Evolutionary conservation across 1,140 invertebrate genomes (phyloP).

Genomic region (Trachymyrmex septentrionalis): DNA sequence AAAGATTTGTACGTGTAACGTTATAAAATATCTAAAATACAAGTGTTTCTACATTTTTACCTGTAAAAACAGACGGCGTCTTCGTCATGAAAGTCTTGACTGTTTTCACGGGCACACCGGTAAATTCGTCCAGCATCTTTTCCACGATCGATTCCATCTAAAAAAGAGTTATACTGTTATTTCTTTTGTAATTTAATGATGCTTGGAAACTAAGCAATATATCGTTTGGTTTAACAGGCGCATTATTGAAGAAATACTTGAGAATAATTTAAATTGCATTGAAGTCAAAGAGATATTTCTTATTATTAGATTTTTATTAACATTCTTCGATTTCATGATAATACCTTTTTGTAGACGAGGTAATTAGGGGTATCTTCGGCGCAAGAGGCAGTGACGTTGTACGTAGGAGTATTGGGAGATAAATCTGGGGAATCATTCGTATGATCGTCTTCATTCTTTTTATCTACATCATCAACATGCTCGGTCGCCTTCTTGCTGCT

Average conservation of each 20-base stretch:
- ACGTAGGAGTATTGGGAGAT: conserved; percentile 74
- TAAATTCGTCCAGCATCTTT: conserved; percentile 97
- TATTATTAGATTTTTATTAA: neutral
- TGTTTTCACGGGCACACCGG: conserved; percentile 97
- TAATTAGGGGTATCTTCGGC: conserved; percentile 84
- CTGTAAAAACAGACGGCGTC: conserved; percentile 97
- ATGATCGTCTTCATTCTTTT: conserved; percentile 67
- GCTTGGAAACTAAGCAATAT: neutral
- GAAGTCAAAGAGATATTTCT: neutral
- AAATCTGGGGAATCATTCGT: conserved; percentile 72
- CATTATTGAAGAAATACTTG: neutral
- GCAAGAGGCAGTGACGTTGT: conserved; percentile 79
- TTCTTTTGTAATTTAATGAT: neutral
- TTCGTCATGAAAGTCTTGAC: conserved; percentile 99
- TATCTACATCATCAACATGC: conserved; percentile 17
- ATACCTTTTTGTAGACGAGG: conserved; percentile 84
- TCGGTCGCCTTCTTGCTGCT: conserved; percentile 68
- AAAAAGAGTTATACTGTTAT: neutral
- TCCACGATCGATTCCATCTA: conserved; percentile 99
- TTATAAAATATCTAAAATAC: neutral
- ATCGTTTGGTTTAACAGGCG: neutral
- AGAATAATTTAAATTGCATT: conserved; percentile 5
- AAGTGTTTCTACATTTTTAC: conserved; percentile 84
- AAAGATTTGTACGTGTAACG: conserved; percentile 6
- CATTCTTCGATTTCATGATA: neutral